Percentiles rank a stretch among this genome's conserved stretches.
Evolutionary conservation across 2,113 vertebrate genomes (phyloP).

Genomic region (Dendropsophus ebraccatus): DNA sequence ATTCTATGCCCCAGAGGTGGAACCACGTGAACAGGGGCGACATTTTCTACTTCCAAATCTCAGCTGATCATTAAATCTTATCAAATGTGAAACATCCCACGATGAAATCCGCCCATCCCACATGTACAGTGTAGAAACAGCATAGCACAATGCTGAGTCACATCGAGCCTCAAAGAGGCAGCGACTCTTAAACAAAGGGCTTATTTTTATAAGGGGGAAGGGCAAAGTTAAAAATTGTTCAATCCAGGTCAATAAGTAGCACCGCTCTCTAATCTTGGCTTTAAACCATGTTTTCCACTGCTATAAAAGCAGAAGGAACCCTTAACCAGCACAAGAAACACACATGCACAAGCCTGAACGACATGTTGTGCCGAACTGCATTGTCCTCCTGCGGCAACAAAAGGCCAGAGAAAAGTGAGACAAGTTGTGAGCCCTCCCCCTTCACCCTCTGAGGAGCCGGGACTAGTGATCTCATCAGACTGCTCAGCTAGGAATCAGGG

Average conservation of each 20-base stretch:
- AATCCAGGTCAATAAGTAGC: neutral
- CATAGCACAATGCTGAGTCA: slow-evolving; percentile 41
- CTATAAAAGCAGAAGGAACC: neutral
- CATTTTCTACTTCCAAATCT: neutral
- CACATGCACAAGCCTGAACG: neutral
- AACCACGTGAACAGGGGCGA: neutral
- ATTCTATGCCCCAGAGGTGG: too few relatives aligned
- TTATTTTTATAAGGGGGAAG: neutral
- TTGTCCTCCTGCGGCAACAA: slow-evolving; percentile 35
- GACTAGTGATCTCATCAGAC: slow-evolving; percentile 53
- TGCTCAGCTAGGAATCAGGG: slow-evolving; percentile 34
- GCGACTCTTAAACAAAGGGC: neutral
- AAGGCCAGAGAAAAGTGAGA: slow-evolving; percentile 25
- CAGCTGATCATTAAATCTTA: neutral
- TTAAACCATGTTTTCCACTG: neutral
- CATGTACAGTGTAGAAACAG: neutral
- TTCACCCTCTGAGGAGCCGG: slow-evolving; percentile 22
- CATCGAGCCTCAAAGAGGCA: neutral
- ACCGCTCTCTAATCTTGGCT: neutral
- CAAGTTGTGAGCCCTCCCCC: slow-evolving; percentile 12
- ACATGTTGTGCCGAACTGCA: slow-evolving; percentile 17
- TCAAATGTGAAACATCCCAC: neutral
- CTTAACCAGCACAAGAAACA: neutral
- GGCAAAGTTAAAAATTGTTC: neutral
- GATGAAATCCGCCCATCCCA: neutral